A percentile compares a stretch with the other conserved stretches of the same genome.
Conservation (phyloP, 1,140 invertebrate genomes). For the Euglossa dilemma region DNA sequence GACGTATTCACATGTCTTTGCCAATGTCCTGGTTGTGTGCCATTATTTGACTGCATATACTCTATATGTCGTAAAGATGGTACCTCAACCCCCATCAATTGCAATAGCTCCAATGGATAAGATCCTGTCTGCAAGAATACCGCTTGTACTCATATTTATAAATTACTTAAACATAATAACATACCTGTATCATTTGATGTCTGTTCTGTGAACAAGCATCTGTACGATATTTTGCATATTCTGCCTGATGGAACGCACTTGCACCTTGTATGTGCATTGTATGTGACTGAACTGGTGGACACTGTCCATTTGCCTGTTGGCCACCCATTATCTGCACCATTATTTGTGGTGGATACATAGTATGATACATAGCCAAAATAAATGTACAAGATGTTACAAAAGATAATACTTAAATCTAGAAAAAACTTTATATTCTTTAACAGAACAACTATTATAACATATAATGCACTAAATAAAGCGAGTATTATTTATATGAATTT, state of each 20-base stretch:
- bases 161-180: background rate
- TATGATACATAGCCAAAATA: constrained; percentile 79
- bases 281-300: constrained; percentile 70
- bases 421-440: constrained; percentile 18
- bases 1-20: constrained; percentile 66
- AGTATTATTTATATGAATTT: constrained; percentile 44
- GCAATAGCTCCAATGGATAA: constrained; percentile 75
- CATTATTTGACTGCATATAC: constrained; percentile 69
- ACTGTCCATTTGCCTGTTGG: constrained; percentile 76
- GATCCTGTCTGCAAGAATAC: constrained; percentile 71
- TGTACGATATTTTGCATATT: constrained; percentile 70
- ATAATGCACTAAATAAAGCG: background rate
- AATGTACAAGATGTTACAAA: constrained; percentile 43
- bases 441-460: background rate
- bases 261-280: constrained; percentile 70
- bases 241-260: constrained; percentile 69
- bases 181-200: constrained; percentile 75
- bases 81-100: constrained; percentile 75
- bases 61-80: constrained; percentile 67
- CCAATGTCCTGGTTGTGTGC: constrained; percentile 65
- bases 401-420: constrained; percentile 27
- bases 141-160: constrained; percentile 27
- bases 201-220: constrained; percentile 70
- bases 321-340: constrained; percentile 78
- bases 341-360: constrained; percentile 76